Percentiles rank a stretch among this genome's conserved stretches.
These are phyloP conservation scores for Loriculus beryllinus DNA, from an alignment of 2,797 vertebrate species.

Conservation along the genomic window DNA sequence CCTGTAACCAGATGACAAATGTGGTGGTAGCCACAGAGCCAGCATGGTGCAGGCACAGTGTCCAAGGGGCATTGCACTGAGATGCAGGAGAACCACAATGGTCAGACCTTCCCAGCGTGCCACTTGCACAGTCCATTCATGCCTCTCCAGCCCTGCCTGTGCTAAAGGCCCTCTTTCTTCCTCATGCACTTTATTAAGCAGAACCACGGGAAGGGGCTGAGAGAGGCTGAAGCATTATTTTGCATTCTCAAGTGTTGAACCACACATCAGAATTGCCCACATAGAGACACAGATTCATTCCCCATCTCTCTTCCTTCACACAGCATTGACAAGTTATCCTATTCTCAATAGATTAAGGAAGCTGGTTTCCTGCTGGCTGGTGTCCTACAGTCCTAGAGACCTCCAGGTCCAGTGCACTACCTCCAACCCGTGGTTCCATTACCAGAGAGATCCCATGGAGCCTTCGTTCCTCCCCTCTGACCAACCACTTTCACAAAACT, in stretches of 20 bases:
- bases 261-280: neutral
- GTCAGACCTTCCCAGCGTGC: neutral
- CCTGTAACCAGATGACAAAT: neutral
- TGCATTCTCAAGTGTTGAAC: neutral
- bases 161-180: neutral
- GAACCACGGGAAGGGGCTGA: neutral
- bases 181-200: rapidly evolving
- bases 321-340: neutral
- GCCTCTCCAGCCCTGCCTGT: neutral
- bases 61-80: rapidly evolving
- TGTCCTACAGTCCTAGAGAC: neutral
- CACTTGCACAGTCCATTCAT: neutral
- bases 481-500: neutral
- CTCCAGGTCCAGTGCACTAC: neutral
- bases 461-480: rapidly evolving
- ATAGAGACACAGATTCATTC: neutral
- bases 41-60: rapidly evolving
- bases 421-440: neutral
- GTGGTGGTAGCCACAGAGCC: rapidly evolving
- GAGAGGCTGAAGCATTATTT: neutral
- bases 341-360: neutral
- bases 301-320: neutral
- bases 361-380: neutral
- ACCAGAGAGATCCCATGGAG: neutral
- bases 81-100: neutral